These are phyloP conservation scores for Protonibea diacanthus DNA, from an alignment of 2,797 vertebrate species.

Conservation along the genomic window DNA sequence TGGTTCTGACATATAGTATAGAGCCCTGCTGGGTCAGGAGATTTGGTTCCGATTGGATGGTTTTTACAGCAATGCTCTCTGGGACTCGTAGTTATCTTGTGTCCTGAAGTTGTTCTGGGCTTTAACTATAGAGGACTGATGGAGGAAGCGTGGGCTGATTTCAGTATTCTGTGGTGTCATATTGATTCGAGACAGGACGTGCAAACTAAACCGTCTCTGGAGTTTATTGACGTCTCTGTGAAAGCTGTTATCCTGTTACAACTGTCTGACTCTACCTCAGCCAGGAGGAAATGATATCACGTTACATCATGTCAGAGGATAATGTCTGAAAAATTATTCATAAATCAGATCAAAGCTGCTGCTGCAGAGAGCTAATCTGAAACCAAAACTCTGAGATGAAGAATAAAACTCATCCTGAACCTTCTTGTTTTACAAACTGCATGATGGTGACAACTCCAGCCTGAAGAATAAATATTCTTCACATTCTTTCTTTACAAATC, in stretches of 20 bases:
- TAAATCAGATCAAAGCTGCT: constrained; percentile 7
- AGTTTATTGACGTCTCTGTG: constrained; percentile 42
- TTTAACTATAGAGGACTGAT: background rate
- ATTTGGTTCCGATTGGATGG: background rate
- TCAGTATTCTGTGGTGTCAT: constrained; percentile 43
- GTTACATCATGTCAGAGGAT: constrained; percentile 6
- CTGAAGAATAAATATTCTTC: too few species aligned
- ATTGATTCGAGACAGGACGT: constrained; percentile 70
- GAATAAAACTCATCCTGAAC: background rate
- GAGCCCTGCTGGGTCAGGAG: too few species aligned
- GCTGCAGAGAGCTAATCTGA: background rate
- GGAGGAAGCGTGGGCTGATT: background rate
- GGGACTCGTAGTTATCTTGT: background rate
- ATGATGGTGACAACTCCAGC: too few species aligned
- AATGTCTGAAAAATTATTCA: constrained; percentile 1
- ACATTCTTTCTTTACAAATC: background rate
- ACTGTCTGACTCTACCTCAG: constrained; percentile 25
- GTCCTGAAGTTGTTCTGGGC: background rate
- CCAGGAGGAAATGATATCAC: constrained; percentile 20
- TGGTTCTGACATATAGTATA: too few species aligned
- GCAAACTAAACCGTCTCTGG: constrained; percentile 37
- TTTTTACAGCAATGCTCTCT: background rate
- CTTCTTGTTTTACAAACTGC: too few species aligned
- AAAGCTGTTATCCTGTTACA: constrained; percentile 70
- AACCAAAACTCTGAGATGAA: background rate